These are phyloP conservation scores for Sinocyclocheilus rhinocerous DNA, from an alignment of 2,113 vertebrate genomes.

Conservation along the genomic window DNA sequence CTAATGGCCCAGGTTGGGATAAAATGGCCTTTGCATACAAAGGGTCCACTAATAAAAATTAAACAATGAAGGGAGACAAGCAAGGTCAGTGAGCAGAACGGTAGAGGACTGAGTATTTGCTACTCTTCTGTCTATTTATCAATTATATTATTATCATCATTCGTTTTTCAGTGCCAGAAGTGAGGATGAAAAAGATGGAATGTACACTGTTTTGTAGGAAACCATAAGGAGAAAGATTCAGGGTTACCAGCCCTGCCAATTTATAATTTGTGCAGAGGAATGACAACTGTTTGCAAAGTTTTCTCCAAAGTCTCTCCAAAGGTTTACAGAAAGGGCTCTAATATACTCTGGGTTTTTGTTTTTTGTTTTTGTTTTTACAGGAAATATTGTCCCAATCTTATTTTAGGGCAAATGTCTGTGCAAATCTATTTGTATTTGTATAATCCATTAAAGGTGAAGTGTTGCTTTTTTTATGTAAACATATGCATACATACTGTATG, in stretches of 20 bases:
- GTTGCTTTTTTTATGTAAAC: too few relatives aligned
- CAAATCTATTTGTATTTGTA: not conserved
- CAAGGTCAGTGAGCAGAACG: slow-evolving; percentile 37
- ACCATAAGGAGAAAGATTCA: not conserved
- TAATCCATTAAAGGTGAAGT: not conserved
- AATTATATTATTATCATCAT: slow-evolving; percentile 9
- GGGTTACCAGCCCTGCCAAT: not conserved
- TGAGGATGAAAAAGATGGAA: not conserved
- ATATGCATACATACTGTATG: not conserved
- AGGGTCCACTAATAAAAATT: slow-evolving; percentile 38
- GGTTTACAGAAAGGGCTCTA: not conserved
- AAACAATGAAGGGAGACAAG: slow-evolving; percentile 30
- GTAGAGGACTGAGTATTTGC: not conserved
- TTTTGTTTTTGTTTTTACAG: not conserved
- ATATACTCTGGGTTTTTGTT: not conserved
- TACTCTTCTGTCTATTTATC: slow-evolving; percentile 34
- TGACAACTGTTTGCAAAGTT: slow-evolving; percentile 12
- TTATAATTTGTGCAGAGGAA: slow-evolving; percentile 1
- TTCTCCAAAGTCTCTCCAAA: not conserved
- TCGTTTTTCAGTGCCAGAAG: not conserved
- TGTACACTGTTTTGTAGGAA: not conserved
- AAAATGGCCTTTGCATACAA: slow-evolving; percentile 46
- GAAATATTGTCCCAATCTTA: not conserved
- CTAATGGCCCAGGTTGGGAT: slow-evolving; percentile 24
- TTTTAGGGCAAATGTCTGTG: not conserved